Evolutionary conservation across 1,140 invertebrate species (phyloP).

Genomic region (Ooceraea biroi): DNA sequence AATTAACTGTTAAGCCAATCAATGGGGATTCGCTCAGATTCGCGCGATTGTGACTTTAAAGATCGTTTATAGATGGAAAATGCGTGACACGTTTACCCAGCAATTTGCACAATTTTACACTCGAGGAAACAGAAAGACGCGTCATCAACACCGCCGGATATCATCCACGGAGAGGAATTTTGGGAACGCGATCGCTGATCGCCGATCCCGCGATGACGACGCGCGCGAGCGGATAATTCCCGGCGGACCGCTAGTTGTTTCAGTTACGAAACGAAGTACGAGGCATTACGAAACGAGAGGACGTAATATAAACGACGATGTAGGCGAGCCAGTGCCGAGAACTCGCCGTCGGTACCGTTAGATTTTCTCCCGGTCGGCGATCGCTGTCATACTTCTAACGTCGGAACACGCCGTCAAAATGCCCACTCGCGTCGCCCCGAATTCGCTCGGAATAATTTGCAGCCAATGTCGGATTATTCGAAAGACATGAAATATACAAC

Average conservation of each 20-base stretch:
- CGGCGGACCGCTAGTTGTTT: constrained; percentile 77
- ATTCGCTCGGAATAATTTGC: constrained; percentile 47
- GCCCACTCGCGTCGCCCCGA: constrained; percentile 54
- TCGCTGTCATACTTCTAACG: constrained; percentile 77
- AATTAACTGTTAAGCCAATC: background rate
- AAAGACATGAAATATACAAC: background rate
- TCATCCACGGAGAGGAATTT: background rate
- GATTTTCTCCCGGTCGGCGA: constrained; percentile 79
- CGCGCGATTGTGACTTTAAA: background rate
- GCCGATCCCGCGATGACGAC: constrained; percentile 18
- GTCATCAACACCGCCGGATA: background rate
- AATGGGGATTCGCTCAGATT: background rate
- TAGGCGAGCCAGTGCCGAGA: constrained; percentile 74
- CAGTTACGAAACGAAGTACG: constrained; percentile 81
- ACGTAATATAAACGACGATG: constrained; percentile 80
- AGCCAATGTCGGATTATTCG: background rate
- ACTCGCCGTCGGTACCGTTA: constrained; percentile 78
- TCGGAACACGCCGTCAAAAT: constrained; percentile 38
- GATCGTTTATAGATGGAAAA: no score
- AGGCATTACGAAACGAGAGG: constrained; percentile 81
- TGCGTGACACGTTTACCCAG: background rate
- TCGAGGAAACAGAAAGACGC: background rate
- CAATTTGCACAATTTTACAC: background rate
- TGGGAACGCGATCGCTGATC: background rate
- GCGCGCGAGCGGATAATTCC: constrained; percentile 37